These are phyloP conservation scores for Sebastes hubbsi DNA, from an alignment of 2,797 vertebrate genomes.

Conservation along the genomic window DNA sequence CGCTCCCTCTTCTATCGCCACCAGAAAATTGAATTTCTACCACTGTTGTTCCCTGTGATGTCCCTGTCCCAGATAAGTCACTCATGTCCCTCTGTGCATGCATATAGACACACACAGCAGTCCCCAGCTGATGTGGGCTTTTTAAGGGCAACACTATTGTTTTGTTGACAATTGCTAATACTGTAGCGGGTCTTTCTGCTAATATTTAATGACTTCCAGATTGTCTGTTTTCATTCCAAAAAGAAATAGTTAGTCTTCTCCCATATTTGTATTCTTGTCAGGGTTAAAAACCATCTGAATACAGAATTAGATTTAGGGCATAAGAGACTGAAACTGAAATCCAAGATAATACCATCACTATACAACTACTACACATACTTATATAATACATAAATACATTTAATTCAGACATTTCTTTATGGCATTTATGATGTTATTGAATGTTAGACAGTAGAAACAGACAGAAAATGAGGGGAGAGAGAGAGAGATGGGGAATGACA, in stretches of 20 bases:
- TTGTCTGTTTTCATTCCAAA: constrained; percentile 5
- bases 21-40: constrained; percentile 77
- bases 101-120: constrained; percentile 26
- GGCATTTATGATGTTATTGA: neutral
- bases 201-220: constrained; percentile 22
- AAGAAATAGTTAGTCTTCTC: neutral
- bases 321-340: neutral
- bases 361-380: neutral
- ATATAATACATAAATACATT: neutral
- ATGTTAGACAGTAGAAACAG: neutral
- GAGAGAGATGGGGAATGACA: neutral
- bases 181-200: constrained; percentile 8
- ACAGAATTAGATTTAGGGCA: constrained; percentile 6
- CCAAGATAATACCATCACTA: neutral
- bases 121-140: constrained; percentile 9
- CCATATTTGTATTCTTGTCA: constrained; percentile 9
- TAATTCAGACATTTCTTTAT: neutral
- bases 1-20: constrained; percentile 47
- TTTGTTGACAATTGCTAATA: constrained; percentile 46
- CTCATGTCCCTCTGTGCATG: constrained; percentile 58
- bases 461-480: neutral
- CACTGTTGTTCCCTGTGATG: constrained; percentile 73
- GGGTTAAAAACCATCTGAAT: constrained; percentile 1
- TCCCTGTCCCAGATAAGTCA: constrained; percentile 80
- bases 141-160: constrained; percentile 18